Conservation (phyloP, 2,797 vertebrate genomes). For the Falco biarmicus region DNA sequence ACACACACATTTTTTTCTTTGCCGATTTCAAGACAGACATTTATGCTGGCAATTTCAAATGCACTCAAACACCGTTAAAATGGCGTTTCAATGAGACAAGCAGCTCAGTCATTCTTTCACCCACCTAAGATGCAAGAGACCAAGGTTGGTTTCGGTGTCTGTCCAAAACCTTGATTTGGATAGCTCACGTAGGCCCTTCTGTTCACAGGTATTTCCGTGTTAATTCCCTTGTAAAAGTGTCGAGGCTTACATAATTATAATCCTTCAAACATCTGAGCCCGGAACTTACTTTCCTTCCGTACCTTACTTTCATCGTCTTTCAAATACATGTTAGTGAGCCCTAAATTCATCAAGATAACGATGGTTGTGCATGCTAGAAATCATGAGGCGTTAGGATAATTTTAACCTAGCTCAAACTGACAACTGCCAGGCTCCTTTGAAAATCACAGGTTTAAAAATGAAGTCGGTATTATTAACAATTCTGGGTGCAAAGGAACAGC, state of each 20-base stretch:
- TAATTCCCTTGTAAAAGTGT: not conserved
- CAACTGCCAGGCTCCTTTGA: conserved; percentile 17
- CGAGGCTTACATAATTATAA: not conserved
- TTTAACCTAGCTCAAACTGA: conserved; percentile 35
- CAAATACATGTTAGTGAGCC: not conserved
- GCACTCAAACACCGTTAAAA: not conserved
- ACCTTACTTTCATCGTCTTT: not conserved
- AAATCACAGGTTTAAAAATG: conserved; percentile 6
- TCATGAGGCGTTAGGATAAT: conserved; percentile 11
- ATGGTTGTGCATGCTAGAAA: conserved; percentile 3
- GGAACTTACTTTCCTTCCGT: not conserved
- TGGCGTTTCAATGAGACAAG: not conserved
- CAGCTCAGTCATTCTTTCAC: not conserved
- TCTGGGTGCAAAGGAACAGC: not conserved
- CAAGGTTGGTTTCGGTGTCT: not conserved
- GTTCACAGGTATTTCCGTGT: not conserved
- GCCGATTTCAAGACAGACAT: not conserved
- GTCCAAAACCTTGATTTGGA: not conserved
- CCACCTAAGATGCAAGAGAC: not conserved
- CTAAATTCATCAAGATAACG: not conserved
- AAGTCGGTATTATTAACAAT: not conserved
- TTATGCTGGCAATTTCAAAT: not conserved
- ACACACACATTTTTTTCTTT: not conserved
- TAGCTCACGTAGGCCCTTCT: not conserved
- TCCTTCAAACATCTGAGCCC: not conserved